Evolutionary conservation across 2,888 invertebrate species (phyloP), one percentile per base, ranked within the genome.

Genomic region (Drosophila histrio): DNA sequence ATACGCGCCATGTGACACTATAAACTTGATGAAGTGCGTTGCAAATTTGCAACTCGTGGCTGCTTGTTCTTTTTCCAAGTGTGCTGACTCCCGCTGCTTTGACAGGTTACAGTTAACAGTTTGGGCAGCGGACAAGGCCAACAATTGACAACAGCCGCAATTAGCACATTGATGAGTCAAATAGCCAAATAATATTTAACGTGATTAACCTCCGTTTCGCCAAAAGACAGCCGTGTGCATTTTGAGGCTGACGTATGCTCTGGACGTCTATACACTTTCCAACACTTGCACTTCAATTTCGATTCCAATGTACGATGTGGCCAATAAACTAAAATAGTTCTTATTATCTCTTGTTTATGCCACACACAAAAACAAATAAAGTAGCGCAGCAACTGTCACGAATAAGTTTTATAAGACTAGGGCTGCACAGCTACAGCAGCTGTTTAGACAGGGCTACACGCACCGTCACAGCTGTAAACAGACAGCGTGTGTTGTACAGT

Each of bases 161-260:
- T 77, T 77, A 70, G 43, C 78, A 77, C 75, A 22, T 54, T 5
- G 41, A 26, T 24, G 17, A 13, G 47, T 26, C 38, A 46, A 68
- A 54, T 46, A 46, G 32, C 15, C 41, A 36, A 49, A 47, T 54
- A 52, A 54, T 17, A 50, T 36, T 26, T 26, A 26, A n/a, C 24
- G 7, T 22, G 26, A 62, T 59, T 82, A 79, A 91, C 91, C 91
- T 89, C 91, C 91, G 72, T 91, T 90, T 64, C 90, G 89, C 90
- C 91, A 91, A 81, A 91, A 91, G 28, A 91, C 91, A 30, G 91
- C 92, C 36, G 91, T 91, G 76, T 91, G 91, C 91, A 91, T 91
- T 62, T 62, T 83, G 76, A 62, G 52, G 41, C 50, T 63, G 53
- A 46, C 64, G 56, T 38, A 26, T 41, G 7, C 24, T 43, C 32